phyloP scores from a whole-genome alignment of 2,888 invertebrate genomes.

The Fragum whitleyi region DNA sequence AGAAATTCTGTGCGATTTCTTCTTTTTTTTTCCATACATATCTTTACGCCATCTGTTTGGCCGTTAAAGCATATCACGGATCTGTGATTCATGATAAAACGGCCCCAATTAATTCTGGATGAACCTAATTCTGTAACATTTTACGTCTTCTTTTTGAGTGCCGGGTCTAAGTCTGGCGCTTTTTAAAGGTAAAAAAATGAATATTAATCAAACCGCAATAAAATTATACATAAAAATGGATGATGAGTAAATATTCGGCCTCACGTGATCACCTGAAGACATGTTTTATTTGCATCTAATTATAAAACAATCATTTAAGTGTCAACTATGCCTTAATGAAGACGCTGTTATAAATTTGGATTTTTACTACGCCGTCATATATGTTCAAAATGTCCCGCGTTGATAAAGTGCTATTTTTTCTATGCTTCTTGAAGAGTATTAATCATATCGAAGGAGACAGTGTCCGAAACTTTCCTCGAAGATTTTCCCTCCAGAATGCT shows the following conservation, averaged over 20 bases:
- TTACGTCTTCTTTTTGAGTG: too few species aligned
- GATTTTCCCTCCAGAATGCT: constrained; percentile 26
- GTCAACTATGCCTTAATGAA: constrained; percentile 4
- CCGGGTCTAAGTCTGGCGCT: too few species aligned
- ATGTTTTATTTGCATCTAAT: constrained; percentile 15
- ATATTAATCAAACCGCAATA: too few species aligned
- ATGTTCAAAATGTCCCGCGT: background rate
- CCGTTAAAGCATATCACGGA: too few species aligned
- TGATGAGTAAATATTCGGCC: background rate
- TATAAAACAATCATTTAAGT: constrained; percentile 16
- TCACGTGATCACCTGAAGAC: constrained; percentile 16
- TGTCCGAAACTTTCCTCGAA: background rate
- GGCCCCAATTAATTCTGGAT: too few species aligned
- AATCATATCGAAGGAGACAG: background rate
- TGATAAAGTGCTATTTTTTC: background rate
- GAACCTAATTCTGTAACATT: too few species aligned
- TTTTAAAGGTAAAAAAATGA: too few species aligned
- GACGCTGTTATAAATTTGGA: background rate
- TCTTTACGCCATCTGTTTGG: too few species aligned
- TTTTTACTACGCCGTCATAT: background rate
- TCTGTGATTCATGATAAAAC: too few species aligned
- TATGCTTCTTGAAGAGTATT: background rate
- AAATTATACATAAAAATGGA: background rate
- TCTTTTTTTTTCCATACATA: too few species aligned
- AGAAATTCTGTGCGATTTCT: too few species aligned